Conservation (phyloP, 2,113 vertebrate species). For the Bucco capensis region DNA sequence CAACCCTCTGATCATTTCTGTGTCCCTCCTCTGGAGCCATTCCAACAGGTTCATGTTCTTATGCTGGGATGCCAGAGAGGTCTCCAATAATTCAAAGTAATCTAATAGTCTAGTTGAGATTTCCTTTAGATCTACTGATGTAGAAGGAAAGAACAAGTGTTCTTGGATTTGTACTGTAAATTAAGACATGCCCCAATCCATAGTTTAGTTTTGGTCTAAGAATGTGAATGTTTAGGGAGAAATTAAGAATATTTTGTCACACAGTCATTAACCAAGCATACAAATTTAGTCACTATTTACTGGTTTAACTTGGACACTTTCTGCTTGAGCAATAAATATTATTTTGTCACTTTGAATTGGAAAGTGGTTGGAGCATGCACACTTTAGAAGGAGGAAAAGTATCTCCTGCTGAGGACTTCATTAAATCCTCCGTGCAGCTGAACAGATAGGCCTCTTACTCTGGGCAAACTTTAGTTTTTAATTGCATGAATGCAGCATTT, state of each 20-base stretch:
- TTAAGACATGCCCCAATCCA: not conserved
- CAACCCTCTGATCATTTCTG: too few relatives aligned
- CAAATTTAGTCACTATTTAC: not conserved
- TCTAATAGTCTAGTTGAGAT: not conserved
- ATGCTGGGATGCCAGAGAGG: too few relatives aligned
- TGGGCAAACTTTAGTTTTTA: not conserved
- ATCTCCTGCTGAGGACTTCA: not conserved
- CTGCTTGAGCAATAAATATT: not conserved
- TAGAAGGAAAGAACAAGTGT: not conserved
- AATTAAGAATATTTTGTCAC: not conserved
- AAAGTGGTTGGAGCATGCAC: not conserved
- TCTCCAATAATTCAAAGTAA: not conserved
- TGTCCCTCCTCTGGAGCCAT: too few relatives aligned
- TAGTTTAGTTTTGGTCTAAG: not conserved
- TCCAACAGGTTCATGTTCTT: too few relatives aligned
- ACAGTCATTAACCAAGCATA: not conserved
- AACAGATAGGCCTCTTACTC: not conserved
- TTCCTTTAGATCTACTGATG: not conserved
- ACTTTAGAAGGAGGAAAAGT: not conserved
- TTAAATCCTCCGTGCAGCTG: not conserved
- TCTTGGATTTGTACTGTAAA: not conserved
- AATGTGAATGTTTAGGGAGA: not conserved
- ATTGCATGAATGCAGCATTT: not conserved
- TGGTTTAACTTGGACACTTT: not conserved
- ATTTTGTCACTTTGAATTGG: conserved; percentile 13